Evolutionary conservation across 2,113 vertebrate genomes (phyloP).

Genomic region (Perca schrenkii): DNA sequence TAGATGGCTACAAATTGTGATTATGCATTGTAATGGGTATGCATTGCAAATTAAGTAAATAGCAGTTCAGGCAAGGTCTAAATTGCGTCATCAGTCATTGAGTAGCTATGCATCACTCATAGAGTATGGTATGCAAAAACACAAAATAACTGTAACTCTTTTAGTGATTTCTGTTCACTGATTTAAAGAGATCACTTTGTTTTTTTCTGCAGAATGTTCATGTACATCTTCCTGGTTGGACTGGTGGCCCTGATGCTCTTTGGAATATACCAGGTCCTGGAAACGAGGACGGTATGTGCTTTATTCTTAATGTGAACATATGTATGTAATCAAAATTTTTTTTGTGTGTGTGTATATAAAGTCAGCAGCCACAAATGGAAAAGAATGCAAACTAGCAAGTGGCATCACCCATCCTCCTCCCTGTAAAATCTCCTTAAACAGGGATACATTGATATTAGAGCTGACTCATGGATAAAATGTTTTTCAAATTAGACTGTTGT

Average conservation of each 20-base stretch:
- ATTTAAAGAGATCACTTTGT: neutral
- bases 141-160: neutral
- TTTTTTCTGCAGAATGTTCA: constrained; percentile 77
- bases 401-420: neutral
- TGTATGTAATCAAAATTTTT: neutral
- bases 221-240: constrained; percentile 85
- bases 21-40: neutral
- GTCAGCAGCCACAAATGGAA: neutral
- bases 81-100: neutral
- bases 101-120: neutral
- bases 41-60: neutral
- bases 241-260: constrained; percentile 80
- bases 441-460: neutral
- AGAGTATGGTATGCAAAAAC: neutral
- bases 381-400: neutral
- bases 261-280: constrained; percentile 83
- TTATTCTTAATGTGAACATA: neutral
- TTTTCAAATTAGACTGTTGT: neutral
- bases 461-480: neutral
- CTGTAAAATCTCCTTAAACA: neutral
- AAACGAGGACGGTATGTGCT: constrained; percentile 80
- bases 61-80: neutral
- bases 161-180: neutral
- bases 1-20: neutral
- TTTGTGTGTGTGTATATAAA: neutral